These are phyloP conservation scores for Galerucella calmariensis DNA, from an alignment of 2,888 invertebrate species.

Conservation along the genomic window DNA sequence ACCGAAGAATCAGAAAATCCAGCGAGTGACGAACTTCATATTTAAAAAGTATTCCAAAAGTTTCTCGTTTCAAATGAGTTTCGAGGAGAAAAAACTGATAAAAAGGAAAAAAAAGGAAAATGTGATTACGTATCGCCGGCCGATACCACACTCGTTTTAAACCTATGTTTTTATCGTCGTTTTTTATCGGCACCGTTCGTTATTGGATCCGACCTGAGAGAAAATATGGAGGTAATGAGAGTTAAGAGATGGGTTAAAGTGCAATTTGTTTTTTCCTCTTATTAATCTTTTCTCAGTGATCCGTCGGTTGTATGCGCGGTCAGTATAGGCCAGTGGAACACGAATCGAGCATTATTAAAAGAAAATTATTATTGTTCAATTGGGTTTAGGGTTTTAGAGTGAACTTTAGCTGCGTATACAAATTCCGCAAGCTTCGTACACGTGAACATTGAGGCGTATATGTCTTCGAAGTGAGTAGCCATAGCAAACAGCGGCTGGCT, in stretches of 20 bases:
- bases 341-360: too few relatives aligned
- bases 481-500: too few relatives aligned
- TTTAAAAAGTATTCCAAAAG: constrained; percentile 30
- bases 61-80: constrained; percentile 35
- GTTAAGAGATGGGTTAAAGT: constrained; percentile 33
- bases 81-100: constrained; percentile 30
- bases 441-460: too few relatives aligned
- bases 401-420: too few relatives aligned
- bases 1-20: neutral
- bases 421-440: too few relatives aligned
- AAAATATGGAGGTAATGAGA: constrained; percentile 35
- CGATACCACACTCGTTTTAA: constrained; percentile 37
- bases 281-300: constrained; percentile 21
- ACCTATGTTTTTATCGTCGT: constrained; percentile 39
- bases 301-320: neutral
- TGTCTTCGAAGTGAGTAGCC: too few relatives aligned
- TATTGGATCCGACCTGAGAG: constrained; percentile 33
- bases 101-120: constrained; percentile 34
- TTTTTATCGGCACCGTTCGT: constrained; percentile 31
- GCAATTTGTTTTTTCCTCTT: constrained; percentile 35
- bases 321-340: neutral
- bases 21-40: constrained; percentile 24
- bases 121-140: constrained; percentile 33
- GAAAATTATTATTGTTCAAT: neutral
- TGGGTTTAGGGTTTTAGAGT: too few relatives aligned